Percentiles rank a stretch among this genome's conserved stretches.
Evolutionary conservation across 2,113 vertebrate genomes (phyloP).

Genomic region (Cranoglanis bouderius): DNA sequence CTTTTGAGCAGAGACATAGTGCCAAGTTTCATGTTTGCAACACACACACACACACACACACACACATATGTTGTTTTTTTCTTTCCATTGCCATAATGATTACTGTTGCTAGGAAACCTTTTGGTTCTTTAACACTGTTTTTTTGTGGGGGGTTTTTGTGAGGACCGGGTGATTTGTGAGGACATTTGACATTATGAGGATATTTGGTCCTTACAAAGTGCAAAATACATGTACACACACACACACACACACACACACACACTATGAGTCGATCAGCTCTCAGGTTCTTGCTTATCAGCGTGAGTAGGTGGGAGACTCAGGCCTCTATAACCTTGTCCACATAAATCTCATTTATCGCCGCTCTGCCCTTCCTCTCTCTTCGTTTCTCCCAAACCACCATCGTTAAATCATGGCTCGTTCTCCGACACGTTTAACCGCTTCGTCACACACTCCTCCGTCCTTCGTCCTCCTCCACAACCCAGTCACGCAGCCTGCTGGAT

Average conservation of each 20-base stretch:
- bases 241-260: not conserved
- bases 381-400: not conserved
- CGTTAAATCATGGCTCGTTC: not conserved
- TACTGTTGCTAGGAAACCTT: not conserved
- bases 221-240: not conserved
- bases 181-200: not conserved
- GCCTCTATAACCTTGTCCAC: not conserved
- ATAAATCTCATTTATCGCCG: not conserved
- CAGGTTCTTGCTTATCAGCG: not conserved
- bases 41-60: conserved; percentile 31
- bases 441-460: conserved; percentile 11
- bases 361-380: conserved; percentile 15
- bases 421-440: not conserved
- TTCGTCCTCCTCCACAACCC: not conserved
- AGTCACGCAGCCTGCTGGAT: conserved; percentile 44
- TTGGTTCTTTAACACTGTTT: not conserved
- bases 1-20: not conserved
- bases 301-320: not conserved
- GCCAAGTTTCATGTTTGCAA: not conserved
- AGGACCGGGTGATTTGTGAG: not conserved
- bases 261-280: not conserved
- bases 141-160: too few species aligned
- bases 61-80: too few species aligned
- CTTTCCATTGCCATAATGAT: not conserved
- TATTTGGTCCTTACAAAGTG: not conserved